Evolutionary conservation across 2,113 vertebrate genomes (phyloP), one percentile per base, ranked within the genome.

Genomic region (Perca flavescens): DNA sequence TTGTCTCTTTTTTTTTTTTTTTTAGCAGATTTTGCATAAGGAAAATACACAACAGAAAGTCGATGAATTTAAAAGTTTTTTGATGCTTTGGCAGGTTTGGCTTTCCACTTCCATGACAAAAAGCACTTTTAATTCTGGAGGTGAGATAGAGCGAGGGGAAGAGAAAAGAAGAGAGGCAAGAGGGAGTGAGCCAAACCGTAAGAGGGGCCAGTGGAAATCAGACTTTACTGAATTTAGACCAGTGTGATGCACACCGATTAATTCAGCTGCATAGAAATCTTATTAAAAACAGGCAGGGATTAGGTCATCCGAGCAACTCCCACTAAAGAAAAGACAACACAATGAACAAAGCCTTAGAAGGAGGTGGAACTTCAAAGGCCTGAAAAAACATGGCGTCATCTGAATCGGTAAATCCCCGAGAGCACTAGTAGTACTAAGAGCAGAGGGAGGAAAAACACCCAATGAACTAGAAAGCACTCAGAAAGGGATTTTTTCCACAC

Each of bases 121-220:
- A 85, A 78, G 74, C 74, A 79, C 56, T 82, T 90, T 86, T 73
- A 60, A 80, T 88, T 72, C 50, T 8, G 46, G 57, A 77, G 69
- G 72, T 65, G 82, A 76, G 72, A 82, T 1, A 12, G 65, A 75
- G 57, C 13, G 13, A 34, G 58, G 62, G 1, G 43, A 58, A 68
- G 72, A 73, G 22, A 65, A 31, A 19, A 74, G 46, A 21, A 3
- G 19, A 34, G 49, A 65, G 57, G 17, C 9, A 1, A 1, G 13
- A 63, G 61, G 63, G 60, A 61, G 36, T 0, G 52, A 79, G 81
- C 62, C 76, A 63, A 60, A 2, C 65, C 14, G 19, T 54, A 15
- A 62, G 12, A 43, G 58, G 65, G 62, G 58, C 72, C 63, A 76
- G 25, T 72, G 82, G 85, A 87, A 84, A 85, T 88, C 4, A 65